Evolutionary conservation across 1,140 invertebrate genomes (phyloP).

Genomic region (Aphaenogaster rudis): DNA sequence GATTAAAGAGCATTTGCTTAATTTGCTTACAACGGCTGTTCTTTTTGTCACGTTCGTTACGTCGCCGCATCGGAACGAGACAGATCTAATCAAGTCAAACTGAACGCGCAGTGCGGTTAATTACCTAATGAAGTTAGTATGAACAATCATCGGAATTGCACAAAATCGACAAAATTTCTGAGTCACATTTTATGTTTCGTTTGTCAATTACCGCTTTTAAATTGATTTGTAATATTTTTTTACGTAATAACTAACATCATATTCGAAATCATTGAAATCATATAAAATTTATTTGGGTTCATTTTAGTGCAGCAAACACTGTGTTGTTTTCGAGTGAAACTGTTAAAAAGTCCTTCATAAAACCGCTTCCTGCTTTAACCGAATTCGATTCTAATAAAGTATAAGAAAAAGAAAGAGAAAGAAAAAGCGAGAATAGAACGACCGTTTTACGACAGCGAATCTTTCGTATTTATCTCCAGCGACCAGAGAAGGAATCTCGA

Average conservation of each 20-base stretch:
- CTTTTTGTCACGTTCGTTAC: conserved; percentile 74
- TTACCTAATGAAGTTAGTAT: conserved; percentile 72
- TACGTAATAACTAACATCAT: conserved; percentile 17
- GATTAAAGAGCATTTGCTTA: conserved; percentile 64
- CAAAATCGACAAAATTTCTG: conserved; percentile 49
- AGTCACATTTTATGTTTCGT: conserved; percentile 56
- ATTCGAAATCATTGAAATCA: neutral
- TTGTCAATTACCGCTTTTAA: conserved; percentile 25
- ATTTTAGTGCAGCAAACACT: neutral
- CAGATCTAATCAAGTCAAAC: conserved; percentile 70
- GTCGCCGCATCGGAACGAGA: conserved; percentile 49
- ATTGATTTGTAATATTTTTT: conserved; percentile 31
- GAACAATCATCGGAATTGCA: conserved; percentile 51
- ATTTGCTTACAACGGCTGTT: conserved; percentile 55
- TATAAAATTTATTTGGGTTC: neutral
- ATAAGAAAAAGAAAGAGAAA: neutral
- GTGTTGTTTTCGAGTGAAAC: neutral
- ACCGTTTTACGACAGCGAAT: conserved; percentile 3
- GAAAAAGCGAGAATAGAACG: neutral
- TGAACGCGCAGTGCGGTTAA: conserved; percentile 65
- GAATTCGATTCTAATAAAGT: conserved; percentile 22
- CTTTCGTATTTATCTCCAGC: conserved; percentile 17
- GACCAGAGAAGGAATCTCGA: neutral
- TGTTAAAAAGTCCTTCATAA: neutral
- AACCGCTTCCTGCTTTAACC: neutral